Percentiles rank a stretch among this genome's conserved stretches.
Evolutionary conservation across 1,140 invertebrate species (phyloP).

Genomic region (Delia radicum): DNA sequence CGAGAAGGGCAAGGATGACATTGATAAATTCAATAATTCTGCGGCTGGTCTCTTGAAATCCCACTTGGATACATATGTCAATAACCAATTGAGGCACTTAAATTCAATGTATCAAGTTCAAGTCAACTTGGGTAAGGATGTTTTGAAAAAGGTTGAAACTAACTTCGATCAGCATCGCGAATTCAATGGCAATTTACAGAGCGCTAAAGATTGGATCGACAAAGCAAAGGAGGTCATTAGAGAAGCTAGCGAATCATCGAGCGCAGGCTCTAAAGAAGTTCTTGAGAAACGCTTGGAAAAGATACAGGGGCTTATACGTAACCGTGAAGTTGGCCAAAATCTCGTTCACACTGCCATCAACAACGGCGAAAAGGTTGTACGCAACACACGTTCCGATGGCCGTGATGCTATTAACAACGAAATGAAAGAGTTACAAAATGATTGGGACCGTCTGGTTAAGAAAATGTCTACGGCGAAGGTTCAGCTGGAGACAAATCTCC

Average conservation of each 20-base stretch:
- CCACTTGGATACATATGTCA: conserved; percentile 86
- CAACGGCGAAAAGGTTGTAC: conserved; percentile 87
- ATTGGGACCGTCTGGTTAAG: conserved; percentile 89
- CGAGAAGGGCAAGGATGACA: conserved; percentile 77
- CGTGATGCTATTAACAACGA: conserved; percentile 83
- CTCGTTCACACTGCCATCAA: conserved; percentile 87
- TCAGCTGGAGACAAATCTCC: conserved; percentile 83
- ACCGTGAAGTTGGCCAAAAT: conserved; percentile 88
- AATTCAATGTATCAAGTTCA: conserved; percentile 89
- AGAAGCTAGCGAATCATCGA: conserved; percentile 74
- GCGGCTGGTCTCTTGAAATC: conserved; percentile 76
- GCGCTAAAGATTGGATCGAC: conserved; percentile 86
- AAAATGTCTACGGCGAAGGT: conserved; percentile 92
- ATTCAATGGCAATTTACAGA: conserved; percentile 76
- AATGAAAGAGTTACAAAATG: conserved; percentile 86
- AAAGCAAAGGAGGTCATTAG: conserved; percentile 81
- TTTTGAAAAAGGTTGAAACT: conserved; percentile 88
- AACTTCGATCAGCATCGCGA: conserved; percentile 85
- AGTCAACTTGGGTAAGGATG: conserved; percentile 88
- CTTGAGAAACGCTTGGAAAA: conserved; percentile 79
- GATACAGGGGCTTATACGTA: conserved; percentile 77
- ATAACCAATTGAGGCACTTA: conserved; percentile 86
- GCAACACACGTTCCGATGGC: conserved; percentile 86
- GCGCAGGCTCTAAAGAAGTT: conserved; percentile 79
- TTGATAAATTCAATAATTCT: conserved; percentile 79